Evolutionary conservation across 2,113 vertebrate genomes (phyloP), one percentile per base, ranked within the genome.

Genomic region (Gasterosteus aculeatus): DNA sequence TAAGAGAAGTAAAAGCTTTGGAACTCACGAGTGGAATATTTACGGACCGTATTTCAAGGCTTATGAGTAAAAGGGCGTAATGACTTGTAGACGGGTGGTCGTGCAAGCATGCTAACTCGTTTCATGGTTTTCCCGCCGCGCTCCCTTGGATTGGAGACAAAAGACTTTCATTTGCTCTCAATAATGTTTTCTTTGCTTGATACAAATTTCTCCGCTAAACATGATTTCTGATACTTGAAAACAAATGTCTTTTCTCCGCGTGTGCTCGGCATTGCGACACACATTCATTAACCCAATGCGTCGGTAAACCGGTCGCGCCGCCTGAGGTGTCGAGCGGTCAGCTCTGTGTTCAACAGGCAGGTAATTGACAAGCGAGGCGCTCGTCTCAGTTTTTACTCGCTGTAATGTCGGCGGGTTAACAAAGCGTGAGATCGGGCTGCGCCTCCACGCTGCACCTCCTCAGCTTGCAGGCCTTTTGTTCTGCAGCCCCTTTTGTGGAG

Each of bases 381-480:
- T 80, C 85, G 81, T 87, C 87, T 88, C 68, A 77, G 86, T 88
- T 81, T 81, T 89, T 79, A 72, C 90, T 83, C 84, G 51, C 84
- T 76, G 85, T 84, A 80, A 47, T 65, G 87, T 77, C 84, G 74
- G 73, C 79, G 85, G 70, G 85, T 89, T 91, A 92, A 94, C 91
- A 90, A 91, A 92, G 88, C 85, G 78, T 87, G 87, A 88, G 88
- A 91, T 90, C 82, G 84, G 90, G 82, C 87, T 62, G 70, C 84
- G 87, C 77, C 78, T 87, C 75, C 41, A 47, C 58, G 73, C 77
- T 78, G 88, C 85, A 87, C 85, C 83, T 90, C 90, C 88, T 91
- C 90, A 88, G 90, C 85, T 93, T 74, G 78, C 80, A 75, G 85
- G 80, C 82, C 90, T 92, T 93, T 93, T 92, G 93, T 93, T 89